Conservation (phyloP, 1,140 invertebrate genomes). For the Mesaphorura yosii region DNA sequence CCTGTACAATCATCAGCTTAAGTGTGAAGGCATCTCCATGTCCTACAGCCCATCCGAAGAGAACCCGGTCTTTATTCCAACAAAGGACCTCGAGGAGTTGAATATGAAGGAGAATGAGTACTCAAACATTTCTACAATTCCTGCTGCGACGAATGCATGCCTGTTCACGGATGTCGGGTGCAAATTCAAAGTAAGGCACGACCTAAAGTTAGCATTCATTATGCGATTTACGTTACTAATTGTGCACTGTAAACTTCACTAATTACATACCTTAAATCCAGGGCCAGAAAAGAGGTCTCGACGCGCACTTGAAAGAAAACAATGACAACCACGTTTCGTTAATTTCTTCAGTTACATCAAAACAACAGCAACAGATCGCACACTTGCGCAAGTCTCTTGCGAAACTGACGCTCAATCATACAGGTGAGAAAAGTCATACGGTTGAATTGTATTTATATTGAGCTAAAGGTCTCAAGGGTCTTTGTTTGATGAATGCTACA, state of each 20-base stretch:
- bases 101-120: slow-evolving; percentile 74
- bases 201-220: background rate
- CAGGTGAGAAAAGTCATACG: slow-evolving; percentile 32
- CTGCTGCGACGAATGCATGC: slow-evolving; percentile 65
- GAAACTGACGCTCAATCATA: slow-evolving; percentile 66
- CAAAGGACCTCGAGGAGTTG: slow-evolving; percentile 73
- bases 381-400: slow-evolving; percentile 64
- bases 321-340: slow-evolving; percentile 67
- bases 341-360: slow-evolving; percentile 69
- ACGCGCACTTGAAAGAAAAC: slow-evolving; percentile 72
- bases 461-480: background rate
- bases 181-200: slow-evolving; percentile 62
- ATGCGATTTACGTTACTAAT: too few relatives aligned
- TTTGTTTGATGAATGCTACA: slow-evolving; percentile 21
- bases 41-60: slow-evolving; percentile 66
- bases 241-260: too few relatives aligned
- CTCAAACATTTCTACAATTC: too few relatives aligned
- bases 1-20: slow-evolving; percentile 45
- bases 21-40: slow-evolving; percentile 71
- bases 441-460: background rate
- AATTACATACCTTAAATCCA: slow-evolving; percentile 22
- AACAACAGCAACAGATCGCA: slow-evolving; percentile 76
- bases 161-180: slow-evolving; percentile 84
- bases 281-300: slow-evolving; percentile 52
- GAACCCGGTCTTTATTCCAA: slow-evolving; percentile 60